phyloP scores from a whole-genome alignment of 2,888 invertebrate species.

The Agonopterix alstromeriana region DNA sequence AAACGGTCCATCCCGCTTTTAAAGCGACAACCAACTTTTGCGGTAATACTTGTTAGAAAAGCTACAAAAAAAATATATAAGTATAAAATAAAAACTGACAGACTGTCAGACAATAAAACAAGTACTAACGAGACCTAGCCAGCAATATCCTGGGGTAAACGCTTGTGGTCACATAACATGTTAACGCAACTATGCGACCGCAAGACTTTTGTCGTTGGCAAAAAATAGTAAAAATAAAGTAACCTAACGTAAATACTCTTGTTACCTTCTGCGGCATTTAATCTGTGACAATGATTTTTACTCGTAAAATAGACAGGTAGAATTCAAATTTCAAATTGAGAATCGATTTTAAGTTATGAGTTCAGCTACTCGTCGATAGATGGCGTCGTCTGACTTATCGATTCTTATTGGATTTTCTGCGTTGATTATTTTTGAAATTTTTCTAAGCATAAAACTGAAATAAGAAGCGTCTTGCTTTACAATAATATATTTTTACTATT shows the following conservation, averaged over 20 bases:
- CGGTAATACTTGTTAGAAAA: slow-evolving; percentile 28
- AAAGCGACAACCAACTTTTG: slow-evolving; percentile 14
- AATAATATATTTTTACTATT: too few species aligned
- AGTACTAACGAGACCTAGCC: slow-evolving; percentile 38
- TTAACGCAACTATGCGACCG: slow-evolving; percentile 21
- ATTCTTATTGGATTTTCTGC: too few species aligned
- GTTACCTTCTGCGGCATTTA: too few species aligned
- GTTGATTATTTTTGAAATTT: too few species aligned
- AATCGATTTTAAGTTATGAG: slow-evolving; percentile 40
- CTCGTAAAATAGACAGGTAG: too few species aligned
- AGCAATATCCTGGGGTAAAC: slow-evolving; percentile 16
- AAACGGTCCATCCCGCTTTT: not conserved
- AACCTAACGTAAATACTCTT: too few species aligned
- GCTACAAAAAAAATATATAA: slow-evolving; percentile 26
- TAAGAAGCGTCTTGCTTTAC: too few species aligned
- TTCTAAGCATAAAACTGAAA: too few species aligned
- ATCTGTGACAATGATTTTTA: too few species aligned
- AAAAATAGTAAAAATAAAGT: not conserved
- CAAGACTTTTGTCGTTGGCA: slow-evolving; percentile 26
- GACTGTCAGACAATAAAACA: slow-evolving; percentile 43
- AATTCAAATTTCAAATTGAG: not conserved
- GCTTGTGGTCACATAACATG: slow-evolving; percentile 20
- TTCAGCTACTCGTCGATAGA: slow-evolving; percentile 56
- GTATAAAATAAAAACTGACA: slow-evolving; percentile 25
- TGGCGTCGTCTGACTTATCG: slow-evolving; percentile 35